These are phyloP conservation scores for Bufotes viridis DNA, from an alignment of 2,797 vertebrate species.

Conservation along the genomic window DNA sequence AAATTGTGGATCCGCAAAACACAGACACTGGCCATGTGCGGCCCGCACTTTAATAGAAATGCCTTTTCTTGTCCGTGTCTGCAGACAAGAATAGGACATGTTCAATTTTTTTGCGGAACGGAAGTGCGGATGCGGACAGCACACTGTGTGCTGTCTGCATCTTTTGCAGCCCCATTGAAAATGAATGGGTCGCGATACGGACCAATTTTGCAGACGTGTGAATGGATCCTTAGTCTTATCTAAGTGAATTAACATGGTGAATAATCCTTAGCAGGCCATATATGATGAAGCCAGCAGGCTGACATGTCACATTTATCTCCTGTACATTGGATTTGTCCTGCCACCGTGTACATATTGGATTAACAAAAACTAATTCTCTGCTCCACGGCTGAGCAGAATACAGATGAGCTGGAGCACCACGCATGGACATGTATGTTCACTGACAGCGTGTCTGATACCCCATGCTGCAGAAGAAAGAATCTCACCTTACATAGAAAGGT, in stretches of 20 bases:
- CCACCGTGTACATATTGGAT: neutral
- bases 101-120: too few species aligned
- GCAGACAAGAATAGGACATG: too few species aligned
- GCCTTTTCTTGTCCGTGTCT: too few species aligned
- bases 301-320: neutral
- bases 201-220: too few species aligned
- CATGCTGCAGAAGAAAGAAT: neutral
- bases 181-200: too few species aligned
- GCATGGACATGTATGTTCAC: neutral
- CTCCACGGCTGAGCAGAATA: slow-evolving; percentile 4
- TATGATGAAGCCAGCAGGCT: neutral
- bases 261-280: neutral
- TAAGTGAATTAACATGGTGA: slow-evolving; percentile 12
- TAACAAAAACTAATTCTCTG: neutral
- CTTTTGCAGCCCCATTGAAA: too few species aligned
- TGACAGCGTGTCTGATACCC: neutral
- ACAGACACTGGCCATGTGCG: too few species aligned
- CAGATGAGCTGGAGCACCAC: slow-evolving; percentile 22
- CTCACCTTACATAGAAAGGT: neutral
- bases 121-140: too few species aligned
- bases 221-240: too few species aligned
- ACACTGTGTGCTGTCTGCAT: too few species aligned
- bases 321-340: slow-evolving; percentile 14
- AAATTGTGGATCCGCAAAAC: too few species aligned
- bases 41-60: too few species aligned